Conservation (phyloP, 2,113 vertebrate species). For the Scomber scombrus region DNA sequence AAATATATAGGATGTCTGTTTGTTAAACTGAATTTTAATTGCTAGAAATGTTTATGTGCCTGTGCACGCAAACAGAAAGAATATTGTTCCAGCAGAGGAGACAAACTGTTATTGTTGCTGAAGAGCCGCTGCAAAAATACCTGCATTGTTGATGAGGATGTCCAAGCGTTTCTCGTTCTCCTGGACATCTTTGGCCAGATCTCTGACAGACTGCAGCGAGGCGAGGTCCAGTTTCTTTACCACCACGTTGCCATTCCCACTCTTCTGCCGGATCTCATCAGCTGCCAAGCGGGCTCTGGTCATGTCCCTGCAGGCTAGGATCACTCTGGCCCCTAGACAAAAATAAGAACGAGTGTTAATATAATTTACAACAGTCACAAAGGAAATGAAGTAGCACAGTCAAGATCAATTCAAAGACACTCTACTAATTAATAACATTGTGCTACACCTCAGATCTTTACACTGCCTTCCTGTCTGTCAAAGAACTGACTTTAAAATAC, state of each 20-base stretch:
- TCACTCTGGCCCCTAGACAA: conserved; percentile 80
- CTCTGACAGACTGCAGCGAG: conserved; percentile 78
- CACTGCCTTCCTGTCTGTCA: too few relatives aligned
- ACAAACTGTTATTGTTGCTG: neutral
- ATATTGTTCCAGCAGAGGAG: neutral
- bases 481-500: too few relatives aligned
- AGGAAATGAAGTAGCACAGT: neutral
- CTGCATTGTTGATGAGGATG: conserved; percentile 85
- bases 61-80: too few relatives aligned
- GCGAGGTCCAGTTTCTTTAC: conserved; percentile 80
- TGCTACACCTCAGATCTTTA: too few relatives aligned
- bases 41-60: too few relatives aligned
- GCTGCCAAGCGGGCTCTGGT: conserved; percentile 72
- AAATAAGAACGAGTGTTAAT: neutral
- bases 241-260: conserved; percentile 80
- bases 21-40: neutral
- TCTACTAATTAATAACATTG: neutral
- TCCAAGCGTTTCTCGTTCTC: conserved; percentile 75
- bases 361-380: neutral
- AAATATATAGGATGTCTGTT: neutral
- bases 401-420: neutral
- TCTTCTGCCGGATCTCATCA: conserved; percentile 76
- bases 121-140: conserved; percentile 46
- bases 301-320: conserved; percentile 84
- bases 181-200: conserved; percentile 70